These are phyloP conservation scores for Pimephales promelas DNA, from an alignment of 2,113 vertebrate genomes.

Conservation along the genomic window DNA sequence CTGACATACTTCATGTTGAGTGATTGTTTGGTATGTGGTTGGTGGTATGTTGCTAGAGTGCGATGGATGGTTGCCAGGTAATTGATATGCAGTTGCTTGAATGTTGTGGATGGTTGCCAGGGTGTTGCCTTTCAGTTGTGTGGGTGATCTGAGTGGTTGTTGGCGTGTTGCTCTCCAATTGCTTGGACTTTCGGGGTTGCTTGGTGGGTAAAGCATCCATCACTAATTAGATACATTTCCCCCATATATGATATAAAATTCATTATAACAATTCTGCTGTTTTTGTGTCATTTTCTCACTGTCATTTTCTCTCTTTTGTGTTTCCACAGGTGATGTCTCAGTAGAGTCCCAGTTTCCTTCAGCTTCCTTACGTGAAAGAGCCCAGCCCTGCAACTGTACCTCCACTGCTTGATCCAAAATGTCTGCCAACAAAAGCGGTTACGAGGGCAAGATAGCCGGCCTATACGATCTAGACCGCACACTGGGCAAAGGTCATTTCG, in stretches of 20 bases:
- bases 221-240: background rate
- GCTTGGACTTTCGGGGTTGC: too few relatives aligned
- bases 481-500: conserved; percentile 86
- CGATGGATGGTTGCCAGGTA: too few relatives aligned
- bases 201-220: background rate
- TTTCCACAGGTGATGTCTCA: conserved; percentile 47
- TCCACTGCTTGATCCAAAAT: conserved; percentile 61
- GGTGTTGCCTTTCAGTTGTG: too few relatives aligned
- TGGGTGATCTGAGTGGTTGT: too few relatives aligned
- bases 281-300: background rate
- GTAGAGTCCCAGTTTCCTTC: conserved; percentile 30
- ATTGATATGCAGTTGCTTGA: too few relatives aligned
- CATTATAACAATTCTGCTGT: background rate
- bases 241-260: background rate
- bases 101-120: too few relatives aligned
- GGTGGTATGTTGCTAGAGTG: too few relatives aligned
- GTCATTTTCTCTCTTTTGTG: conserved; percentile 16
- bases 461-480: conserved; percentile 86
- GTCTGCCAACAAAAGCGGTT: conserved; percentile 64
- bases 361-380: background rate
- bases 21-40: too few relatives aligned
- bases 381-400: conserved; percentile 10
- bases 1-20: too few relatives aligned
- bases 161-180: too few relatives aligned
- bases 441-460: conserved; percentile 80